These are phyloP conservation scores for Aspidiotus rigidus DNA, from an alignment of 2,888 invertebrate species.

Conservation along the genomic window DNA sequence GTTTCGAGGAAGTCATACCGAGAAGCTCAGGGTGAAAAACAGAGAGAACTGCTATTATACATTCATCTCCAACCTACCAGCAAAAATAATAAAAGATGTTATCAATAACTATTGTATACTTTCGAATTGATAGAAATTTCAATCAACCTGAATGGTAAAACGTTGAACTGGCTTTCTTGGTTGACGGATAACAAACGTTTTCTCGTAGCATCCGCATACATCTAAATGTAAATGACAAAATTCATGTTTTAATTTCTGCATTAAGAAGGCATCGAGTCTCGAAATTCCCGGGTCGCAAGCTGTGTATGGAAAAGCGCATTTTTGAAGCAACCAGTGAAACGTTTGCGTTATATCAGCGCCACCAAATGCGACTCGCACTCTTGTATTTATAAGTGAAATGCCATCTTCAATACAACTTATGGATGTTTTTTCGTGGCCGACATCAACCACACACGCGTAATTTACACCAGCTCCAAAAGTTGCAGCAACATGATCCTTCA, in stretches of 20 bases:
- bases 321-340: slow-evolving; percentile 76
- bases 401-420: slow-evolving; percentile 95
- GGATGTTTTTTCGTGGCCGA: slow-evolving; percentile 91
- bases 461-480: slow-evolving; percentile 75
- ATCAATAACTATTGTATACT: neutral
- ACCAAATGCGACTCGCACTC: slow-evolving; percentile 38
- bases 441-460: slow-evolving; percentile 87
- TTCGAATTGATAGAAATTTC: neutral
- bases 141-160: slow-evolving; percentile 58
- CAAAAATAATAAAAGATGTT: slow-evolving; percentile 5
- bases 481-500: slow-evolving; percentile 71
- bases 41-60: slow-evolving; percentile 79
- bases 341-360: slow-evolving; percentile 75
- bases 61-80: slow-evolving; percentile 74
- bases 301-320: slow-evolving; percentile 83
- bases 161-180: slow-evolving; percentile 58
- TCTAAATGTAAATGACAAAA: slow-evolving; percentile 87
- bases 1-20: slow-evolving; percentile 69
- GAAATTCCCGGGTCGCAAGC: slow-evolving; percentile 60
- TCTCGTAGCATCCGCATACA: slow-evolving; percentile 78
- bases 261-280: slow-evolving; percentile 65
- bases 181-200: slow-evolving; percentile 64
- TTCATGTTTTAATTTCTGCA: slow-evolving; percentile 77
- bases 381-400: slow-evolving; percentile 76
- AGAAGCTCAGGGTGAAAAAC: slow-evolving; percentile 81